Percentiles rank a stretch among this genome's conserved stretches.
These are phyloP conservation scores for Ceyx melanurus DNA, from an alignment of 2,113 vertebrate species.

Conservation along the genomic window DNA sequence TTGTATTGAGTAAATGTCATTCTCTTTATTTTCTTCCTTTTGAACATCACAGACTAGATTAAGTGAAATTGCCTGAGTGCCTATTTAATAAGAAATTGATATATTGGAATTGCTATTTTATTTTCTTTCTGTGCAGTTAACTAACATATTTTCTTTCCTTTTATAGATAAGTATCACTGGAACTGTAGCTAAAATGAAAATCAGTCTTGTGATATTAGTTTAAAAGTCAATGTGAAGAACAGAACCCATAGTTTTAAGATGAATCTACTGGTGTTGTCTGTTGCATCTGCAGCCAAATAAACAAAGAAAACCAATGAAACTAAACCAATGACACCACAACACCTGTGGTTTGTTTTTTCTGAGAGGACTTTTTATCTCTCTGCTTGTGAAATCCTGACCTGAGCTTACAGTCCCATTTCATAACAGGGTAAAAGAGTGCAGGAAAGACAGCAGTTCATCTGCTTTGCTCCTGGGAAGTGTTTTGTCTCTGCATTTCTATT, in stretches of 20 bases:
- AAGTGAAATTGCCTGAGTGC: background rate
- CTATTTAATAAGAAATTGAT: background rate
- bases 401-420: background rate
- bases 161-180: background rate
- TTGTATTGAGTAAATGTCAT: background rate
- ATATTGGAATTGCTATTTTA: background rate
- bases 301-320: background rate
- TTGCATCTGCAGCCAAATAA: background rate
- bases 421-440: background rate
- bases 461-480: background rate
- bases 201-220: background rate
- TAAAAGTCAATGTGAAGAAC: background rate
- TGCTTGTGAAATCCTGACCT: background rate
- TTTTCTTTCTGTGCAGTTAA: background rate
- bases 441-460: background rate
- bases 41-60: background rate
- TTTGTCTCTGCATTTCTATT: background rate
- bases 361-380: background rate
- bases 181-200: background rate
- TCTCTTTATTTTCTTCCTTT: constrained; percentile 4
- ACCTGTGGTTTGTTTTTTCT: background rate
- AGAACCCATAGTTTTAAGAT: background rate
- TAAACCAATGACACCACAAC: background rate
- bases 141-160: background rate
- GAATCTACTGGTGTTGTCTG: background rate